These are phyloP conservation scores for Anniella stebbinsi DNA, from an alignment of 2,797 vertebrate genomes.

Conservation along the genomic window DNA sequence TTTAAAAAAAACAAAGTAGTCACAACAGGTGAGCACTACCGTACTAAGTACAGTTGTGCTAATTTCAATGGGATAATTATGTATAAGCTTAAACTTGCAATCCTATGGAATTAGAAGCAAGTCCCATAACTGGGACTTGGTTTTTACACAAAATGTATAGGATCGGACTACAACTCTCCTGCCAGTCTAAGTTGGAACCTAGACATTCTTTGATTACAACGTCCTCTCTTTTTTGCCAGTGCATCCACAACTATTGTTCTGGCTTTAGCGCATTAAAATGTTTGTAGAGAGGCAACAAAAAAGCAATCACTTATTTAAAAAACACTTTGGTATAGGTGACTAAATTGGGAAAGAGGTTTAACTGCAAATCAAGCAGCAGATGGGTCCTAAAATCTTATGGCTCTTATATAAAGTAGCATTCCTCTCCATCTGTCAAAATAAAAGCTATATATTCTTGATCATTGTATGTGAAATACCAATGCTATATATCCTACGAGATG, in stretches of 20 bases:
- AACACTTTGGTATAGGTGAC: background rate
- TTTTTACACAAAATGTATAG: background rate
- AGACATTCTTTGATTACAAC: background rate
- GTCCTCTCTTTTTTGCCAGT: background rate
- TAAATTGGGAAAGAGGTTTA: constrained; percentile 6
- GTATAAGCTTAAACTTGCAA: background rate
- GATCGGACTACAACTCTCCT: background rate
- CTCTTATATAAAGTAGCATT: background rate
- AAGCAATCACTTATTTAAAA: background rate
- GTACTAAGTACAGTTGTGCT: background rate
- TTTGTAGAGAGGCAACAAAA: background rate
- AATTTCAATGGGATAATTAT: background rate
- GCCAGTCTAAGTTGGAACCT: background rate
- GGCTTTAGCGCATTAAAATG: background rate
- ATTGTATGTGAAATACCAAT: background rate
- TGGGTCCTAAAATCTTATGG: background rate
- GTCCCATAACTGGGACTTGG: background rate
- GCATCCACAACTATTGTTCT: background rate
- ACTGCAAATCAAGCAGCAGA: background rate
- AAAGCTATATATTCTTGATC: background rate
- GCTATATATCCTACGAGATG: background rate
- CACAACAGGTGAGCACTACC: background rate
- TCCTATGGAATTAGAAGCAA: background rate
- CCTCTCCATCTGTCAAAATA: background rate
- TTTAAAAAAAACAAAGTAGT: background rate